phyloP scores from a whole-genome alignment of 35 echinoderm and acorn worm species.

The Patiria miniata region DNA sequence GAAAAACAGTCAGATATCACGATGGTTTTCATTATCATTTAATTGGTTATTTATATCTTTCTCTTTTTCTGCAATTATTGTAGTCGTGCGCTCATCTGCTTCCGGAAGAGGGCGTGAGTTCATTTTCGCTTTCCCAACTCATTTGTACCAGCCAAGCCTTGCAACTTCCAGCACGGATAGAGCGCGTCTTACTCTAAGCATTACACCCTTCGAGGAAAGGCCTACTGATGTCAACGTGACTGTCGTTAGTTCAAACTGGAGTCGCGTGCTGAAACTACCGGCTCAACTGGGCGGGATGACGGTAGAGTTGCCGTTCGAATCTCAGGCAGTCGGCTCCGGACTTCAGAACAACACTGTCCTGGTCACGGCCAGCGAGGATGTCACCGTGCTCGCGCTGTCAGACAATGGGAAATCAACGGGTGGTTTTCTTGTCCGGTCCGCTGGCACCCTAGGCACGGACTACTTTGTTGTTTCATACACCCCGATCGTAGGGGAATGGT shows the following conservation, averaged over 20 bases:
- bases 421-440: slow-evolving; percentile 26
- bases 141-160: not conserved
- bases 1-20: no score
- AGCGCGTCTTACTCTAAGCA: not conserved
- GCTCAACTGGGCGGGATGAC: not conserved
- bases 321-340: not conserved
- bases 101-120: not conserved
- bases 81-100: not conserved
- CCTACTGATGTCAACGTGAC: not conserved
- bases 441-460: not conserved
- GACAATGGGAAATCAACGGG: not conserved
- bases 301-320: not conserved
- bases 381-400: slow-evolving; percentile 25
- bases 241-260: not conserved
- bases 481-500: slow-evolving; percentile 14
- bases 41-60: not conserved
- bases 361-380: not conserved
- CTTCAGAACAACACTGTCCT: slow-evolving; percentile 28
- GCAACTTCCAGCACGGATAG: not conserved
- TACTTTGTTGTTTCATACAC: slow-evolving; percentile 31
- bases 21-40: no score
- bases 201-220: not conserved
- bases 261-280: not conserved
- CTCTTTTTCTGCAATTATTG: not conserved
- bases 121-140: slow-evolving; percentile 9